phyloP scores from a whole-genome alignment of 2,797 vertebrate species.

The Capromys pilorides region DNA sequence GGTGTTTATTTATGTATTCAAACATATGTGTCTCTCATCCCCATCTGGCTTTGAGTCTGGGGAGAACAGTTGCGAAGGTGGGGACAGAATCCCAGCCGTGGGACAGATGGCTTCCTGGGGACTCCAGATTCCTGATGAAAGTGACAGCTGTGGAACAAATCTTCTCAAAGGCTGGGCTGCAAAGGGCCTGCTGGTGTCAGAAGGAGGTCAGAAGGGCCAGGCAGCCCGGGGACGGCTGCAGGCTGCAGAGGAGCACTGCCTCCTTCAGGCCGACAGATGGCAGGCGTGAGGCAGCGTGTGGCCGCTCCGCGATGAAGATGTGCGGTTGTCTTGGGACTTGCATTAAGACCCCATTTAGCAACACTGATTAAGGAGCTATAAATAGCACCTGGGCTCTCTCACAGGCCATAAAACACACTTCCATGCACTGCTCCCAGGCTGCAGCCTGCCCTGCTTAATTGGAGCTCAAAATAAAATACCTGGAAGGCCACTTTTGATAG shows the following conservation, averaged over 20 bases:
- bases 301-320: background rate
- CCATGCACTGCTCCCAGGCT: conserved; percentile 6
- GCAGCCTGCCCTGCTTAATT: conserved; percentile 70
- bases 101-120: background rate
- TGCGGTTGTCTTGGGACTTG: conserved; percentile 38
- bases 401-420: conserved; percentile 72
- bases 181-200: background rate
- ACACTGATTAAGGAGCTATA: conserved; percentile 77
- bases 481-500: conserved; percentile 60
- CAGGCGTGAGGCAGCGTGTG: background rate
- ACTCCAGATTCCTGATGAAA: conserved; percentile 15
- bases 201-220: background rate
- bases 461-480: conserved; percentile 77
- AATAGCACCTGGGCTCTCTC: conserved; percentile 75
- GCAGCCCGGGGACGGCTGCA: background rate
- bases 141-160: background rate
- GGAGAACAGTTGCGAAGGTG: background rate
- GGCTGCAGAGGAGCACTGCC: background rate
- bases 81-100: background rate
- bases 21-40: background rate
- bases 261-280: background rate
- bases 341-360: conserved; percentile 78
- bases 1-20: background rate
- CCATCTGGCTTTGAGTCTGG: background rate
- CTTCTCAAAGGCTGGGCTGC: background rate